These are phyloP conservation scores for Griposia aprilina DNA, from an alignment of 2,888 invertebrate genomes.

Conservation along the genomic window DNA sequence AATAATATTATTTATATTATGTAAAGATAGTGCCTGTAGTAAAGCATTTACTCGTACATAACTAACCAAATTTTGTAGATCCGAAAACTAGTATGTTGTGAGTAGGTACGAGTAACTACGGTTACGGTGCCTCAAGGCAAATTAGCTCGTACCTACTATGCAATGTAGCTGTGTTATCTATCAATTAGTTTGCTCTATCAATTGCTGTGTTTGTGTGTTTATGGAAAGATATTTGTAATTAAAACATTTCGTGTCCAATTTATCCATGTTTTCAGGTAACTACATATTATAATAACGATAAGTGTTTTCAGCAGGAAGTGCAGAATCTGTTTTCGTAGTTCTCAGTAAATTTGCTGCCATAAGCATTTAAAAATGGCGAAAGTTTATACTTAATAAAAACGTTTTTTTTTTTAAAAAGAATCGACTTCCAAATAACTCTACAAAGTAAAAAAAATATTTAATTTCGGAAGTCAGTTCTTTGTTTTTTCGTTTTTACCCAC, in stretches of 20 bases:
- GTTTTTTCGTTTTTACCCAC: no score
- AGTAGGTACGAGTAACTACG: background rate
- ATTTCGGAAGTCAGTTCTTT: no score
- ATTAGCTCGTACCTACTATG: slow-evolving; percentile 14
- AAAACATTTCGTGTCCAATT: background rate
- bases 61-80: slow-evolving; percentile 26
- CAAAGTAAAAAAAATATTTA: no score
- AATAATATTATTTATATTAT: slow-evolving; percentile 31
- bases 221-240: slow-evolving; percentile 5
- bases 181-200: background rate
- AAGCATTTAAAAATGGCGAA: background rate
- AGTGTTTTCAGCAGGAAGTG: background rate
- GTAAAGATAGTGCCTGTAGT: slow-evolving; percentile 21
- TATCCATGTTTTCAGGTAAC: background rate
- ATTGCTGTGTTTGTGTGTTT: background rate
- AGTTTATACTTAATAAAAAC: background rate
- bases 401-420: no score
- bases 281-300: background rate
- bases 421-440: no score
- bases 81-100: slow-evolving; percentile 7
- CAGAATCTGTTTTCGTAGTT: background rate
- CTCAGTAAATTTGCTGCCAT: background rate
- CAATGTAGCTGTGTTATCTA: slow-evolving; percentile 4
- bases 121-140: slow-evolving; percentile 5
- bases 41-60: slow-evolving; percentile 33